Evolutionary conservation across 2,797 vertebrate genomes (phyloP).

Genomic region (Xenops minutus): DNA sequence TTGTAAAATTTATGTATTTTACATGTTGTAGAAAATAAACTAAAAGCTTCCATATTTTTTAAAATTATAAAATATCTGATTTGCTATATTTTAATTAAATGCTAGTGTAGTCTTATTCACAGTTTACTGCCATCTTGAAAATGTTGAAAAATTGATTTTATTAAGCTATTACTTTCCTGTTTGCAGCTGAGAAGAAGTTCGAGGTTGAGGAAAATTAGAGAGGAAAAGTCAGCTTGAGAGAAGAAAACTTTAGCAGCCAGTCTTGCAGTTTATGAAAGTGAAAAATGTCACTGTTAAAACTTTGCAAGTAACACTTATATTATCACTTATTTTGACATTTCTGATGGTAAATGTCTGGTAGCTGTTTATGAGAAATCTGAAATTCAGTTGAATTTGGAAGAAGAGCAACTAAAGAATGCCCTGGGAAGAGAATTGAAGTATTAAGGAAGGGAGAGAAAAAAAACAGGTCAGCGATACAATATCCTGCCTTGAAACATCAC

Average conservation of each 20-base stretch:
- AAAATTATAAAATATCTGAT: neutral
- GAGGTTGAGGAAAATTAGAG: slow-evolving; percentile 38
- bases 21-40: neutral
- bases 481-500: neutral
- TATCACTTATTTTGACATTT: neutral
- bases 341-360: neutral
- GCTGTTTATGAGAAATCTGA: neutral
- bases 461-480: neutral
- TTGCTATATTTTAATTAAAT: neutral
- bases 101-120: neutral
- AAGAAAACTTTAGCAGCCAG: slow-evolving; percentile 37
- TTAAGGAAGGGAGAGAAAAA: neutral
- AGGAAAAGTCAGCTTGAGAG: slow-evolving; percentile 35
- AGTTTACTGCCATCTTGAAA: neutral
- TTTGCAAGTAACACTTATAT: neutral
- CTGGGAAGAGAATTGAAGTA: neutral
- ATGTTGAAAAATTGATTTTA: neutral
- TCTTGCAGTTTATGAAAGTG: slow-evolving; percentile 26
- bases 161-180: slow-evolving; percentile 30
- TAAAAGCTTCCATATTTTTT: neutral
- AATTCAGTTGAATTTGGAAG: neutral
- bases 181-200: slow-evolving; percentile 45
- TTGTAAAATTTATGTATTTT: neutral
- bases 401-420: neutral
- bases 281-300: slow-evolving; percentile 2